Evolutionary conservation across 2,888 invertebrate species (phyloP), one percentile per base, ranked within the genome.

Genomic region (Oasisia sp.): DNA sequence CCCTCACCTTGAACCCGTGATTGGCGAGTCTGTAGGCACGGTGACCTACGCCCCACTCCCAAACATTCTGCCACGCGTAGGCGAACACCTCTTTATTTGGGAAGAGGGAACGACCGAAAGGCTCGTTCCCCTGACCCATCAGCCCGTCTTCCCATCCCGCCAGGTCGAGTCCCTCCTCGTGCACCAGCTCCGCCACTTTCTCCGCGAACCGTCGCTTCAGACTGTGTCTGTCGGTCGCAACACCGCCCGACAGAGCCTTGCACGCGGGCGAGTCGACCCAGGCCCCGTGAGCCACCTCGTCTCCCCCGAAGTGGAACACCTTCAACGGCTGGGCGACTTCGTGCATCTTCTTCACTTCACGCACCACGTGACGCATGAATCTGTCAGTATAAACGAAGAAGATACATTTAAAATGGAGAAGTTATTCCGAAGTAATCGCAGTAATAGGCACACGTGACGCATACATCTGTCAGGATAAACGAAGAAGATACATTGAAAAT

Each of bases 301-400:
- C 96, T 0, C 96, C 96, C 5, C 96, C 96, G 89, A 95, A 94
- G 93, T 96, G 95, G 92, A 95, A 95, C 8, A 93, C 93, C 56
- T 93, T 94, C 45, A 96, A 92, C 0, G 95, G 95, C 89, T 94
- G 94, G 93, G 89, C 44, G 74, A 7, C 45, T n/a, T 50, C 90
- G 92, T 92, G 89, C 44, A 91, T n/a, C 32, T n/a, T n/a, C 90
- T 92, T 89, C 58, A 93, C 91, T 91, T 95, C 95, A 9, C 90
- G 91, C 12, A 96, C 94, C 32, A 96, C 94, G 92, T 95, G 95
- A 89, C 95, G 94, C 14, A 96, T 94, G 92, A 96, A 96, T 32
- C 92, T 93, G 93, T 94, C 95, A n/a, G 93, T 1, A 74, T 50
- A 50, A 50, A 50, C 50, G 50, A 0, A 50, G 50, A 50, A 12